Conservation (phyloP, 1,140 invertebrate genomes). For the Battus philenor region DNA sequence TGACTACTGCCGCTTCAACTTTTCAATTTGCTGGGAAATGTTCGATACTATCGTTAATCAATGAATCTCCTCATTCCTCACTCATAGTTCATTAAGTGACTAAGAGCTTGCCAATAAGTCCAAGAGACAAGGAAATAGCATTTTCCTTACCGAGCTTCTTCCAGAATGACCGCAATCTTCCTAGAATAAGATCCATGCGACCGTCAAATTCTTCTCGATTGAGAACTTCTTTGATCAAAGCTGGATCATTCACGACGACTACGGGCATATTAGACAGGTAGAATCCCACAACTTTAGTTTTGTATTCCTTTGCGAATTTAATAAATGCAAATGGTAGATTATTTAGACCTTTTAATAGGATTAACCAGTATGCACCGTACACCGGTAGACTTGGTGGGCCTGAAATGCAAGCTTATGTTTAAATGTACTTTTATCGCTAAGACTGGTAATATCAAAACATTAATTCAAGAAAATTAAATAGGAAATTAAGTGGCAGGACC, state of each 20-base stretch:
- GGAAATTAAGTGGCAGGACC: too few species aligned
- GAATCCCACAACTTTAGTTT: conserved; percentile 51
- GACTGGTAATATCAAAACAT: too few species aligned
- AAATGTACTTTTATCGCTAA: too few species aligned
- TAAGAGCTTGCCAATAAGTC: too few species aligned
- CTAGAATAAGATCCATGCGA: conserved; percentile 48
- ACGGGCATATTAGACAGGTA: conserved; percentile 47
- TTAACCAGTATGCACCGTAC: conserved; percentile 49
- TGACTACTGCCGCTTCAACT: too few species aligned
- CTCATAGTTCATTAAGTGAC: too few species aligned
- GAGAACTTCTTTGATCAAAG: conserved; percentile 53
- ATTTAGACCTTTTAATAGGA: conserved; percentile 34
- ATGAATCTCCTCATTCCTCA: too few species aligned
- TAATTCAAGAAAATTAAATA: too few species aligned
- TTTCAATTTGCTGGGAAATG: too few species aligned
- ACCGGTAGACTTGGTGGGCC: conserved; percentile 55
- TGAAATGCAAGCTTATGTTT: too few species aligned
- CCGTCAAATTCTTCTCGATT: conserved; percentile 57
- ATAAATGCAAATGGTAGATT: conserved; percentile 35
- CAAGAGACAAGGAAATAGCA: too few species aligned
- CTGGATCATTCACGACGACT: conserved; percentile 50
- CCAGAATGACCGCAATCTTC: conserved; percentile 50
- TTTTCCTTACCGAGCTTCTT: conserved; percentile 58
- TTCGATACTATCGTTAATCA: too few species aligned
- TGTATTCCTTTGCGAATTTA: conserved; percentile 43